Evolutionary conservation across 2,113 vertebrate genomes (phyloP), one percentile per base, ranked within the genome.

Genomic region (Poicephalus meyeri): DNA sequence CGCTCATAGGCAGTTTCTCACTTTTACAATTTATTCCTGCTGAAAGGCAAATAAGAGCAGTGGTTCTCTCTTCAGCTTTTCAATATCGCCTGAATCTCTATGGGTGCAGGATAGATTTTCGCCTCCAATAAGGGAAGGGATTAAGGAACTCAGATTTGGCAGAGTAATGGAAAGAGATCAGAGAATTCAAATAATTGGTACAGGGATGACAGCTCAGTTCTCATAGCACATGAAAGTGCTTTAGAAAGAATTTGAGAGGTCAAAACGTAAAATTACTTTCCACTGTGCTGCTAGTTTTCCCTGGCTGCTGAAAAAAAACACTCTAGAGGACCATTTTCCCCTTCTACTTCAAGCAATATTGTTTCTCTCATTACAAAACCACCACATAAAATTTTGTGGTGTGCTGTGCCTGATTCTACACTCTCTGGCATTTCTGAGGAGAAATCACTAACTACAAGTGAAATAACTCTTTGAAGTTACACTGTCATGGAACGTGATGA

Each of bases 191-290:
- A 70, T 91, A 95, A 77, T 90, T 94, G 73, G 46, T 90, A 21
- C 13, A 47, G 35, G 39, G 41, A 21, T 80, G 65, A 90, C 52
- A 86, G 65, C 64, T 92, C 35, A 88, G 72, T 39, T 90, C 50
- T 86, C 5, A 1, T 33, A 89, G 70, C 80, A 88, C 66, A 78
- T 82, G 84, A 80, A 96, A 94, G 50, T 64, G 92, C 50, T 95
- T 91, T 82, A 92, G 60, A 88, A 92, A 52, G 63, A 92, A 93
- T 91, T 84, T 68, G 44, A 88, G 88, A 97, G 94, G 88, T 96
- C 93, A 96, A 86, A 97, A 93, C 14, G 52, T 89, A 81, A 95
- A 96, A 97, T 96, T 87, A 79, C 89, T 97, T 95, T 89, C 79
- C 60, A 80, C 44, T 66, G 91, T 72, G 72, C 68, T 93, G 39